Base-by-base conservation (phyloP, 2,888 invertebrate species). In the Drosophila anomalata region DNA sequence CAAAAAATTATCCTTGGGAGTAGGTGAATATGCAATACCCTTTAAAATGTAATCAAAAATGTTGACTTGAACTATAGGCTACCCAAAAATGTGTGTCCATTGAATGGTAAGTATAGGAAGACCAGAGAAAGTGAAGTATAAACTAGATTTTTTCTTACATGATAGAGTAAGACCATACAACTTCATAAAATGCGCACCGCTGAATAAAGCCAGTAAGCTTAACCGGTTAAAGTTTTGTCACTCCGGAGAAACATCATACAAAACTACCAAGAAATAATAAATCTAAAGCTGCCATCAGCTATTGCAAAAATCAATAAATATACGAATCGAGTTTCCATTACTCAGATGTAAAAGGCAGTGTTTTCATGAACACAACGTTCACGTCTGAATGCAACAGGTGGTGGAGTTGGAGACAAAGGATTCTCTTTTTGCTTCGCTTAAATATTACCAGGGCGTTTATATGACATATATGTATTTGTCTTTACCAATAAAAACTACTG, bases 1-100 rank as follows among this genome's bases (percentile, higher is more conserved):
- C 48, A 48, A 44, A 55, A 47, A 24, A 20, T 36, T 63, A 75
- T 66, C 46, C 39, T 52, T 63, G 68, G 78, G 75, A 57, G 62
- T 41, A 60, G 55, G 51, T 58, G 62, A 58, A 56, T 50, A 36
- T 63, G 63, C 51, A 42, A 44, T 14, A 36, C 36, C n/a, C 36
- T n/a, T n/a, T 36, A 14, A n/a, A 36, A 36, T 36, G 0, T 7
- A n/a, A 7, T 36, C n/a, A 6, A 36, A 0, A 33, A n/a, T n/a
- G 6, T 6, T n/a, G 14, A 36, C 2, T 29, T 29, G 29, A 29
- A 29, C 8, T 9, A 29, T 9, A 9, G 29, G 29, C 5, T 4
- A 24, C 5, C 22, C 5, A 4, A 4, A 3, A 24, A 24, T 24
- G 22, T 22, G 2, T 2, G 2, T 22, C 1, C 22, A 22, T 22